Evolutionary conservation across 2,797 vertebrate genomes (phyloP), one percentile per base, ranked within the genome.

Genomic region (Sebastes miniatus): DNA sequence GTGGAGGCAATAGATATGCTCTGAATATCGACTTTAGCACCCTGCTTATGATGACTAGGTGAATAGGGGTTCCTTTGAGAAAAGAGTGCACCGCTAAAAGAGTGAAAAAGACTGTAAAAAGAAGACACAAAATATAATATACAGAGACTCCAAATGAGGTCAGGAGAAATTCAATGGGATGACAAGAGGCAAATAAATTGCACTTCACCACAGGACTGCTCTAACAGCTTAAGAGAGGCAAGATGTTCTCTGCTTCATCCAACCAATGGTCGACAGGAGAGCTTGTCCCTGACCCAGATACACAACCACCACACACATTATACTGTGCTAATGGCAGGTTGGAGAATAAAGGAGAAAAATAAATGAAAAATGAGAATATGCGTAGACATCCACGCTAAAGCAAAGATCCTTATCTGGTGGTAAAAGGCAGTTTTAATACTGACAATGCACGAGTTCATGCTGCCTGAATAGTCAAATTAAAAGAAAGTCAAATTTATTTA

Each of bases 231-330:
- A 68, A 73, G 71, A 85, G 85, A 90, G 54, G 71, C 43, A 57
- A 91, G 76, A 73, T 89, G 85, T 77, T 29, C 66, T 78, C 65
- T 50, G 47, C 67, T 81, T 89, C 81, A 76, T 78, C 70, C 76
- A 79, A 58, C 57, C 75, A 76, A 47, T 47, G 57, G 71, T 65
- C 9, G 69, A 67, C 3, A 81, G 79, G 82, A 86, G 83, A 84
- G 65, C 63, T 65, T 87, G 89, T 90, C 88, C 93, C 91, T 91
- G 94, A 94, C 92, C 93, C 85, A 95, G 85, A 94, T 89, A 89
- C 83, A 86, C 82, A 88, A 73, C 61, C 77, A 75, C 29, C 54
- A 65, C 70, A 43, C 64, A 79, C 69, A 76, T 67, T 20, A 58
- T 25, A 79, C 56, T 27, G 47, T 68, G 61, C 58, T 68, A 58